A percentile compares a stretch with the other conserved stretches of the same genome.
Conservation (phyloP, 2,797 vertebrate genomes). For the Phataginus tetradactyla region DNA sequence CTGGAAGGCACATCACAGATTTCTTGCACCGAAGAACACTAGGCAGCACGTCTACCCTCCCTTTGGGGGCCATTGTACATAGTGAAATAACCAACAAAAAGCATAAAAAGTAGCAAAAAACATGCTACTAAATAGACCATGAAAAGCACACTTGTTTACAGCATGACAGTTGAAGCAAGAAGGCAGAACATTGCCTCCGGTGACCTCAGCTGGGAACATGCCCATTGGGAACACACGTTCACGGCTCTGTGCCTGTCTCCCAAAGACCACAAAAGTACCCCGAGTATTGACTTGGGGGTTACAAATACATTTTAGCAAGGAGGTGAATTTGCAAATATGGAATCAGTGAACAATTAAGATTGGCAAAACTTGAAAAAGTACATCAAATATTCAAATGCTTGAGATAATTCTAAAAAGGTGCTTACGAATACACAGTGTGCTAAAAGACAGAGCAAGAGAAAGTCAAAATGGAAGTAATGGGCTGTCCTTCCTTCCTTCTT, state of each 20-base stretch:
- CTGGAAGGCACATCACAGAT: accelerated
- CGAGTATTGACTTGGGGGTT: neutral
- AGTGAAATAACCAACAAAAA: neutral
- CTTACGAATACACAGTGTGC: accelerated
- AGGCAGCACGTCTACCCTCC: neutral
- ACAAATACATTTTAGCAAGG: neutral
- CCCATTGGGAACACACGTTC: too few relatives aligned
- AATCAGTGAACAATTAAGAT: neutral
- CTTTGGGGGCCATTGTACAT: neutral
- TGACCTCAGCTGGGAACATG: accelerated
- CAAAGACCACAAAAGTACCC: neutral
- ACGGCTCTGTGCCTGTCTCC: neutral
- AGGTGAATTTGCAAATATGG: neutral
- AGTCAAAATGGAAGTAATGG: accelerated
- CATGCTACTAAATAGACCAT: accelerated
- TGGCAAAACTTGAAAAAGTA: neutral
- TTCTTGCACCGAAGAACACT: neutral
- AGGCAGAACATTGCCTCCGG: accelerated
- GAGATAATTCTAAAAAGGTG: neutral
- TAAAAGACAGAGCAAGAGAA: neutral
- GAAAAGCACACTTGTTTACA: neutral
- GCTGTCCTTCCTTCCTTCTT: too few relatives aligned
- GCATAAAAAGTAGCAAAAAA: neutral
- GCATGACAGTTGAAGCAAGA: too few relatives aligned
- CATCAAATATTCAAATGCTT: neutral